These are phyloP conservation scores for Coenonympha arcania DNA, from an alignment of 2,888 invertebrate species.

Conservation along the genomic window DNA sequence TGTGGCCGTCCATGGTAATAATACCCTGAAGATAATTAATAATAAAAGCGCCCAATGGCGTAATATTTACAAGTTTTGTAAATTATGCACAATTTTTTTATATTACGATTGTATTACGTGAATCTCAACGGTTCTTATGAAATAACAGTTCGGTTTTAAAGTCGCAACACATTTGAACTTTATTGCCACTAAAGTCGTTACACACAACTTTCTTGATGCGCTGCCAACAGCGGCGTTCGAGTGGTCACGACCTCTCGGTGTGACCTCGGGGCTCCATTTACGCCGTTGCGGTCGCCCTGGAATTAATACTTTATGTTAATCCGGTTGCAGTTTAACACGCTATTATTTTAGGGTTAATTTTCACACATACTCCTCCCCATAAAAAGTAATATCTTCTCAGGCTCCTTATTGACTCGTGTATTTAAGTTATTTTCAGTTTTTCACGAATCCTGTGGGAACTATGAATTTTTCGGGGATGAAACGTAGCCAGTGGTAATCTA, in stretches of 20 bases:
- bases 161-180: slow-evolving; percentile 1
- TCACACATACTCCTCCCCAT: background rate
- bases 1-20: too few species aligned
- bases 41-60: too few species aligned
- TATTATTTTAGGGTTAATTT: background rate
- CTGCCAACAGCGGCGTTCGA: slow-evolving; percentile 78
- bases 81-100: too few species aligned
- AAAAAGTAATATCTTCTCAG: too few species aligned
- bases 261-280: slow-evolving; percentile 54
- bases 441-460: too few species aligned
- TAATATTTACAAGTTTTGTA: too few species aligned
- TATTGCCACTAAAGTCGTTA: slow-evolving; percentile 35
- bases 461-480: too few species aligned
- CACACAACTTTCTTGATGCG: slow-evolving; percentile 80
- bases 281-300: slow-evolving; percentile 53
- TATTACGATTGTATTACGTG: too few species aligned
- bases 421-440: too few species aligned
- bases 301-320: slow-evolving; percentile 26
- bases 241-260: slow-evolving; percentile 78
- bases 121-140: background rate
- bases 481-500: too few species aligned
- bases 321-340: background rate
- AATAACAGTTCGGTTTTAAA: slow-evolving; percentile 1
- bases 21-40: too few species aligned
- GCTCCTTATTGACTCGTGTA: too few species aligned